phyloP scores from a whole-genome alignment of 92 coral and sea anemone species.

The Galaxea fascicularis region DNA sequence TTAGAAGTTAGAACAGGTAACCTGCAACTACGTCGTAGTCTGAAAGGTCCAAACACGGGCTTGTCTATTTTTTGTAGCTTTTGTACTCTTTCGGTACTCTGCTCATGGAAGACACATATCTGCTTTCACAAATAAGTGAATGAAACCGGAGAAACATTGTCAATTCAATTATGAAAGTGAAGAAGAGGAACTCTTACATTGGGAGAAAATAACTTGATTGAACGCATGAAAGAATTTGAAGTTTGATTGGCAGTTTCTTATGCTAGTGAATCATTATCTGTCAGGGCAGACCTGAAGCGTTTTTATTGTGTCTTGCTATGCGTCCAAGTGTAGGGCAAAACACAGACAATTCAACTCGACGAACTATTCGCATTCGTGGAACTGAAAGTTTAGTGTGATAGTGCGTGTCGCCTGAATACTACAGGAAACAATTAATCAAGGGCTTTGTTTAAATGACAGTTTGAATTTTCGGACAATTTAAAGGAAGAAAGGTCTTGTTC shows the following conservation, averaged over 20 bases:
- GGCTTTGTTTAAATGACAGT: background rate
- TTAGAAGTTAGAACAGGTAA: background rate
- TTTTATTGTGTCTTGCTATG: background rate
- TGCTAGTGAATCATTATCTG: background rate
- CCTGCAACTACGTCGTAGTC: background rate
- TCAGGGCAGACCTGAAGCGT: background rate
- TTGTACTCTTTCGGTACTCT: background rate
- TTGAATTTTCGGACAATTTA: background rate
- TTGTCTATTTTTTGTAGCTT: background rate
- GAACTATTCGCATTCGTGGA: background rate
- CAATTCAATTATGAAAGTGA: background rate
- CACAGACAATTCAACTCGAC: background rate
- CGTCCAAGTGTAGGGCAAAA: background rate
- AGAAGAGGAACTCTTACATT: background rate
- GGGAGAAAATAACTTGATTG: background rate
- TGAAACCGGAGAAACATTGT: background rate
- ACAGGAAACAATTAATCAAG: background rate
- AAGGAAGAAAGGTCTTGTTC: background rate
- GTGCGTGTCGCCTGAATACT: background rate
- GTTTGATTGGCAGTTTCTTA: background rate
- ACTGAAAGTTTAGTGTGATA: constrained; percentile 2
- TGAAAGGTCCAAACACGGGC: background rate
- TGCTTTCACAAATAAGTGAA: background rate
- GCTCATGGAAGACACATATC: background rate
- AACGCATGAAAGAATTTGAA: background rate